Percentiles rank a stretch among this genome's conserved stretches.
Evolutionary conservation across 2,888 invertebrate species (phyloP).

Genomic region (Acleris laterana): DNA sequence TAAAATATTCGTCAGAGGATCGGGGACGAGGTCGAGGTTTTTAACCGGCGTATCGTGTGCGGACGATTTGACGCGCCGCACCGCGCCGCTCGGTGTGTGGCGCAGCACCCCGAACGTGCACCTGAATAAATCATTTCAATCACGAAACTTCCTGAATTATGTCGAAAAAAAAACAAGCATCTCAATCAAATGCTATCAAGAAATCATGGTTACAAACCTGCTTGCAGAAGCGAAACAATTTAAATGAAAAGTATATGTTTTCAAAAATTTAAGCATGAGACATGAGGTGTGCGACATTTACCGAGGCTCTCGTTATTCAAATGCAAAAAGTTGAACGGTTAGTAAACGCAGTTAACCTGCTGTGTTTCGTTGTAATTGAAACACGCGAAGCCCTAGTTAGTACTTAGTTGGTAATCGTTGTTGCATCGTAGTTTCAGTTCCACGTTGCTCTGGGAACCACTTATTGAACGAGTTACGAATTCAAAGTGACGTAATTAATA

Average conservation of each 20-base stretch:
- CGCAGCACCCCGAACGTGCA: constrained; percentile 27
- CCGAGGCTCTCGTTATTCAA: constrained; percentile 42
- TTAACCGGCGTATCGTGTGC: constrained; percentile 14
- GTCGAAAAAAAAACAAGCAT: constrained; percentile 9
- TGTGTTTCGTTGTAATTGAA: constrained; percentile 57
- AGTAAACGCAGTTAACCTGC: constrained; percentile 51
- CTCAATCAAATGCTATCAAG: neutral
- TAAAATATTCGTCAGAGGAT: constrained; percentile 30
- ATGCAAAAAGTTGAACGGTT: constrained; percentile 51
- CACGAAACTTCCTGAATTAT: constrained; percentile 11
- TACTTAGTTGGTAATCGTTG: constrained; percentile 44
- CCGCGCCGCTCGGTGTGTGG: constrained; percentile 3
- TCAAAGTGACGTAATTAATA: too few relatives aligned
- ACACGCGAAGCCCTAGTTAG: constrained; percentile 57
- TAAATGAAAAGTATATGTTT: neutral
- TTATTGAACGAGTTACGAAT: constrained; percentile 9
- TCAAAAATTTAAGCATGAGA: constrained; percentile 7
- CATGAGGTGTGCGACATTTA: constrained; percentile 31
- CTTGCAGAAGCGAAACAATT: too few relatives aligned
- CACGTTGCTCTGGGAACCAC: constrained; percentile 13
- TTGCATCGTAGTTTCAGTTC: constrained; percentile 26
- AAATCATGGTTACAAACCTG: too few relatives aligned
- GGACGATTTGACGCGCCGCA: constrained; percentile 17
- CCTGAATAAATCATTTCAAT: constrained; percentile 34
- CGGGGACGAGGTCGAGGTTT: constrained; percentile 25